These are phyloP conservation scores for Larimichthys polyactis DNA, from an alignment of 2,113 vertebrate species.

Conservation along the genomic window DNA sequence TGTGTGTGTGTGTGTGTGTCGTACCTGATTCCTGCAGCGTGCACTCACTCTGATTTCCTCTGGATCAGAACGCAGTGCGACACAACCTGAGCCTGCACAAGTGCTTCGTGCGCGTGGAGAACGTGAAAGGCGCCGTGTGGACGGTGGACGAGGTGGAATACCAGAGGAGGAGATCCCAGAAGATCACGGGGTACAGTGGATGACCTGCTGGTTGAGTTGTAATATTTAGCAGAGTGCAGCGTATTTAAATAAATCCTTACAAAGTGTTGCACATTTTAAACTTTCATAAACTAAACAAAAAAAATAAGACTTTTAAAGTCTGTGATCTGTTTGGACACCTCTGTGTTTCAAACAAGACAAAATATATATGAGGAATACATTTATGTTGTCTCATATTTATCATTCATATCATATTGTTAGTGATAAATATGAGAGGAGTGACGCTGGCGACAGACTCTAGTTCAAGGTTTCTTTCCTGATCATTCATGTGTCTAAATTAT, in stretches of 20 bases:
- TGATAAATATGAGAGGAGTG: background rate
- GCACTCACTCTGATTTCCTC: conserved; percentile 37
- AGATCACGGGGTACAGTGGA: conserved; percentile 91
- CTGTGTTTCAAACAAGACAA: too few relatives aligned
- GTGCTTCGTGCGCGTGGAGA: conserved; percentile 98
- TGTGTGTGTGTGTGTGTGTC: conserved; percentile 16
- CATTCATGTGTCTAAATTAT: conserved; percentile 19
- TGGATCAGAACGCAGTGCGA: conserved; percentile 93
- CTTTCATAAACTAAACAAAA: too few relatives aligned
- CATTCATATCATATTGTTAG: background rate
- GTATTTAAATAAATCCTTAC: background rate
- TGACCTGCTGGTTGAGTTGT: background rate
- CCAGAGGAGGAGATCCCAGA: conserved; percentile 96
- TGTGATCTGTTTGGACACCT: background rate
- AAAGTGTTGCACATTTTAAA: background rate
- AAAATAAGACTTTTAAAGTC: background rate
- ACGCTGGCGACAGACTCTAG: background rate
- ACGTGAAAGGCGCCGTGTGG: conserved; percentile 97
- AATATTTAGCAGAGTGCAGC: too few relatives aligned
- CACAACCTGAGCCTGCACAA: conserved; percentile 99
- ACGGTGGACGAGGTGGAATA: conserved; percentile 96
- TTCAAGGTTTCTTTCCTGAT: background rate
- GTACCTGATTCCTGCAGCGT: conserved; percentile 30
- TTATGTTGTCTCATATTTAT: too few relatives aligned
- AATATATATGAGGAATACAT: too few relatives aligned